Evolutionary conservation across 2,113 vertebrate species (phyloP), one percentile per base, ranked within the genome.

Genomic region (Opisthocomus hoazin): DNA sequence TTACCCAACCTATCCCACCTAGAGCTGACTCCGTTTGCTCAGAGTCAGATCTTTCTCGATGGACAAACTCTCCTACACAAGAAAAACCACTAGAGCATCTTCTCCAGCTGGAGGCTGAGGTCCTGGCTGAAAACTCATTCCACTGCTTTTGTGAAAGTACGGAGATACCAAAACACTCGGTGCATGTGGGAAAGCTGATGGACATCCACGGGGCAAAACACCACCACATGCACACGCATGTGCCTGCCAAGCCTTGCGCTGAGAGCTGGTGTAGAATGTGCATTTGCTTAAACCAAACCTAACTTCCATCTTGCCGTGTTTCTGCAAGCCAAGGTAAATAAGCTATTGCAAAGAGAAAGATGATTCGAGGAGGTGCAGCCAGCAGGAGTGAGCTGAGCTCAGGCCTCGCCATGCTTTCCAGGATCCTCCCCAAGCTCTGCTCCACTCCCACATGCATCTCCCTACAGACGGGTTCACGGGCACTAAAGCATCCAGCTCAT

Each of bases 301-400:
- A 37, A 45, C 23, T 70, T 71, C 36, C 58, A 64, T 53, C 39
- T n/a, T 45, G 56, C 17, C 4, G 0, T 57, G 60, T 37, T 81
- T 61, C n/a, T 4, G 1, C 1, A 1, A 87, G 57, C 71, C 48
- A 32, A 54, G 30, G 17, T 50, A 54, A 75, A 69, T 17, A 64
- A 79, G 20, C 15, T 39, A 2, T 56, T 60, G 54, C 48, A 65
- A 50, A 89, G 90, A 57, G 46, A 43, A 32, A 15, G 51, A 36
- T 3, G 29, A 41, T 29, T 11, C 0, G 0, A 58, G 51, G 61
- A 0, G 0, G 14, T n/a, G 51, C 74, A 87, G 50, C 29, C 7
- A 3, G 37, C 23, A 36, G 10, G 19, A n/a, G 5, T 43, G 75
- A 56, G 80, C 26, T 3, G 2, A 82, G 43, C 45, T 29, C 60